Percentiles rank a stretch among this genome's conserved stretches.
phyloP scores from a whole-genome alignment of 2,797 vertebrate genomes.

The Spatula versicolor region DNA sequence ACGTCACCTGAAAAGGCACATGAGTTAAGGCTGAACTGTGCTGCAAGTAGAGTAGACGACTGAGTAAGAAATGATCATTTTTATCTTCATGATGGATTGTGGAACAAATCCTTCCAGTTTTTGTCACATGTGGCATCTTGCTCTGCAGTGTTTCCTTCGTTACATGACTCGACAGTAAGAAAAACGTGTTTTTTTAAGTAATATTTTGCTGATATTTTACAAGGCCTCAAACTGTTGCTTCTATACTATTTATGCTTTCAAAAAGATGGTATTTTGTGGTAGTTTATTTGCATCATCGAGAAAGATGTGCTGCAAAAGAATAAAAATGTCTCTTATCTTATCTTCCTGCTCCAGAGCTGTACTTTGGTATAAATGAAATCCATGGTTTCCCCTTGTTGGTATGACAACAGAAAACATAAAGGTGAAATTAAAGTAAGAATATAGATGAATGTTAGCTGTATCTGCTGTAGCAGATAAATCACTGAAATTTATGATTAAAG shows the following conservation, averaged over 20 bases:
- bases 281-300: not conserved
- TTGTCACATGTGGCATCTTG: not conserved
- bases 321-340: not conserved
- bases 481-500: not conserved
- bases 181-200: not conserved
- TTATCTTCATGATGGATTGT: rapidly evolving
- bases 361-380: slow-evolving; percentile 24
- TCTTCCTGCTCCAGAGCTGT: not conserved
- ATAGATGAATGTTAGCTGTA: slow-evolving; percentile 6
- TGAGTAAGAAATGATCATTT: not conserved
- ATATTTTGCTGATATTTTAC: not conserved
- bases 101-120: not conserved
- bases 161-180: not conserved
- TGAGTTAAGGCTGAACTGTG: not conserved
- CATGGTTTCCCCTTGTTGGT: slow-evolving; percentile 13
- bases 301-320: not conserved
- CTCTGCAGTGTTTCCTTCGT: not conserved
- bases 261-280: not conserved
- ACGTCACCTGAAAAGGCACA: not conserved
- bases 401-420: slow-evolving; percentile 14
- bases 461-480: slow-evolving; percentile 11
- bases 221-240: not conserved
- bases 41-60: not conserved
- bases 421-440: slow-evolving; percentile 17
- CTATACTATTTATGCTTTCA: not conserved